phyloP scores from a whole-genome alignment of 2,888 invertebrate genomes.

The Agrotis clavis region DNA sequence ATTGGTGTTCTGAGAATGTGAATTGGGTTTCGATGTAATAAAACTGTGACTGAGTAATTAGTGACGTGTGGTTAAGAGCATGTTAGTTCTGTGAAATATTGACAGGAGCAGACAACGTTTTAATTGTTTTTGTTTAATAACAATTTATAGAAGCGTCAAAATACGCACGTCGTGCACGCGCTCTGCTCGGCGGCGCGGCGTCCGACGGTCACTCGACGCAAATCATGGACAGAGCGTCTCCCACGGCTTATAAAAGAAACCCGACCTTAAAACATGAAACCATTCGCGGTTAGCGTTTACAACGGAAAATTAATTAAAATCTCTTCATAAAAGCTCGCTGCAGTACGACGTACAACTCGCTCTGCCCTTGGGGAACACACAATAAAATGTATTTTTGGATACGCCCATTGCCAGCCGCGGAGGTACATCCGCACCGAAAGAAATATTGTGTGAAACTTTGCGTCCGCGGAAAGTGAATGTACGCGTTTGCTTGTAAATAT shows the following conservation, averaged over 20 bases:
- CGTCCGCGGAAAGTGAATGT: slow-evolving; percentile 57
- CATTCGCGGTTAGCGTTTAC: slow-evolving; percentile 81
- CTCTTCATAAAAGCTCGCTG: slow-evolving; percentile 77
- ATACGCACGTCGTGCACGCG: neutral
- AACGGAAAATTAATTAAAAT: slow-evolving; percentile 83
- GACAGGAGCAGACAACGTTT: neutral
- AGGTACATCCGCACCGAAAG: slow-evolving; percentile 84
- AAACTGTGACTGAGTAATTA: slow-evolving; percentile 39
- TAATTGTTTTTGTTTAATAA: slow-evolving; percentile 4
- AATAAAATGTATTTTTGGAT: slow-evolving; percentile 89
- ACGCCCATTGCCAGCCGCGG: slow-evolving; percentile 87
- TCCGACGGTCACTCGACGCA: neutral
- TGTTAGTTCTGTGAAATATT: neutral
- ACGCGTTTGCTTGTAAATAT: slow-evolving; percentile 60
- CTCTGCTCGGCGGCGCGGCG: neutral
- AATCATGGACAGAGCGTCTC: slow-evolving; percentile 26
- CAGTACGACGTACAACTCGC: slow-evolving; percentile 64
- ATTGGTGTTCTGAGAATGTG: slow-evolving; percentile 30
- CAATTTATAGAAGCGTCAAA: slow-evolving; percentile 3
- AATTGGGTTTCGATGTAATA: slow-evolving; percentile 34
- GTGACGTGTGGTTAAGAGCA: neutral
- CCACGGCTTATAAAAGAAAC: slow-evolving; percentile 66
- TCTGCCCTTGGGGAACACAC: slow-evolving; percentile 87
- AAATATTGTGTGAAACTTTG: slow-evolving; percentile 71
- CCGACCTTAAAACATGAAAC: slow-evolving; percentile 68